Conservation (phyloP, 2,797 vertebrate species). For the Corythornis leucogaster region DNA sequence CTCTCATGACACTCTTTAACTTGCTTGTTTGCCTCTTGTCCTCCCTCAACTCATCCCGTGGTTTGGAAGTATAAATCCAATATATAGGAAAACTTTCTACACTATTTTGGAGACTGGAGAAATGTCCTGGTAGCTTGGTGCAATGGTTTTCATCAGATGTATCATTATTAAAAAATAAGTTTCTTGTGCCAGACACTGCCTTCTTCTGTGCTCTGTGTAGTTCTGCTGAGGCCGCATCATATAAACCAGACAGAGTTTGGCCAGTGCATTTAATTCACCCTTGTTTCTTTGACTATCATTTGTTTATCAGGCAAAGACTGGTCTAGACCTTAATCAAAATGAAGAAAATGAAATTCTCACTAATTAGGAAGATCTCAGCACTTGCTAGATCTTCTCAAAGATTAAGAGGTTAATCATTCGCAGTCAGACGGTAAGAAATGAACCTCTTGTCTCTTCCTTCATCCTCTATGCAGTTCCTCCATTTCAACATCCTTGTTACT, state of each 20-base stretch:
- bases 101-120: not conserved
- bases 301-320: conserved; percentile 48
- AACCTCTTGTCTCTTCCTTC: conserved; percentile 69
- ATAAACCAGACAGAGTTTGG: conserved; percentile 13
- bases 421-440: conserved; percentile 47
- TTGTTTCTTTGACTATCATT: conserved; percentile 52
- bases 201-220: not conserved
- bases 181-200: not conserved
- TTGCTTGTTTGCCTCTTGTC: not conserved
- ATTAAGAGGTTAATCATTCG: conserved; percentile 63
- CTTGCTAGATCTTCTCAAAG: conserved; percentile 70
- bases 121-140: not conserved
- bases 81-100: not conserved
- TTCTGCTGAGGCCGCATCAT: conserved; percentile 2
- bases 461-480: conserved; percentile 45
- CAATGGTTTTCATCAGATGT: not conserved
- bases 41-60: not conserved
- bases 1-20: not conserved
- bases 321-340: conserved; percentile 60
- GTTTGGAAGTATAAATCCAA: not conserved
- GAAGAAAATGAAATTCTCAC: conserved; percentile 51
- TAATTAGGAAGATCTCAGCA: conserved; percentile 52
- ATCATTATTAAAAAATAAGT: not conserved
- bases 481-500: conserved; percentile 66
- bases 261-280: conserved; percentile 17